phyloP scores from a whole-genome alignment of 1,140 invertebrate genomes.

The Zaprionus ghesquierei region DNA sequence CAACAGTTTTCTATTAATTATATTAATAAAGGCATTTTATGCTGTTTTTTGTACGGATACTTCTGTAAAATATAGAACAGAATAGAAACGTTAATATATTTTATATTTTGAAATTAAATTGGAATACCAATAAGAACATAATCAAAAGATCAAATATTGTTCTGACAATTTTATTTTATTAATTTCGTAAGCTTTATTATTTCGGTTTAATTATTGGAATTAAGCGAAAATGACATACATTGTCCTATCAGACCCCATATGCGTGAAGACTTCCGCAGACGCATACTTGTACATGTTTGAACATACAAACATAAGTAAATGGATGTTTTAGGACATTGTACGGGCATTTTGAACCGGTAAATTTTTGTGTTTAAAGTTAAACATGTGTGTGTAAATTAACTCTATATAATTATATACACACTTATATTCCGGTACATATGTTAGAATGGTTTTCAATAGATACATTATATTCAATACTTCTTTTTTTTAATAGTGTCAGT shows the following conservation, averaged over 20 bases:
- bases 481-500: not conserved
- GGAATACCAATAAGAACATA: not conserved
- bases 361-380: not conserved
- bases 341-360: not conserved
- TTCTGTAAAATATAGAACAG: conserved; percentile 21
- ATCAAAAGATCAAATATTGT: not conserved
- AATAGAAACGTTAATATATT: no score
- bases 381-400: not conserved
- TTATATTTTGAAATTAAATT: no score
- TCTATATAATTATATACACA: not conserved
- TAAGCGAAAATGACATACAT: no score
- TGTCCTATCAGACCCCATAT: not conserved
- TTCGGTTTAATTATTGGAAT: not conserved
- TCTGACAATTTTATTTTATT: not conserved
- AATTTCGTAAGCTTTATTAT: not conserved
- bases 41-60: conserved; percentile 53
- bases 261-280: not conserved
- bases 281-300: not conserved
- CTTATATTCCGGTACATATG: not conserved
- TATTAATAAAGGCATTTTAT: conserved; percentile 67
- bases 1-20: conserved; percentile 72
- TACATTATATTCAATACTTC: not conserved
- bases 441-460: not conserved
- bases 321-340: not conserved
- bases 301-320: not conserved